Evolutionary conservation across 2,113 vertebrate species (phyloP), one percentile per base, ranked within the genome.

Genomic region (Ctenomys sociabilis): DNA sequence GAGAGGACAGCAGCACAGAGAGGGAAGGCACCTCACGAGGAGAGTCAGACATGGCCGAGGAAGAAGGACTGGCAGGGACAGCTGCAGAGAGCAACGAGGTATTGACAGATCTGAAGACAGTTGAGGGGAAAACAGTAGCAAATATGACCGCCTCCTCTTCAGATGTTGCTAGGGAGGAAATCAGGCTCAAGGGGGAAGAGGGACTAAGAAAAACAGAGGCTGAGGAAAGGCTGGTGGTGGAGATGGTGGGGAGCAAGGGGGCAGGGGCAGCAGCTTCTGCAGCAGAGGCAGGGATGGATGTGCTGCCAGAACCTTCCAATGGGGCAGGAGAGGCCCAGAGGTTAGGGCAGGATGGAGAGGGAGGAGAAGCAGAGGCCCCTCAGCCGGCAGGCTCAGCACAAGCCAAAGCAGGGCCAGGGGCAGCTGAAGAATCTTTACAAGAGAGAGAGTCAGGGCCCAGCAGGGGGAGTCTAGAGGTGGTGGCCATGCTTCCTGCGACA

Each of bases 191-290:
- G 37, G 37, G 16, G 35, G 70, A 54, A 3, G 45, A 83, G 78
- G 32, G 63, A 13, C 45, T 12, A 17, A 80, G 84, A 22, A 59
- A 94, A 93, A 12, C 4, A n/a, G 78, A 83, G 66, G 85, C 80
- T 75, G 61, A 37, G 26, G 88, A 78, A 72, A 70, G 21, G 26
- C 66, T 30, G 26, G 37, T 0, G 0, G 37, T 24, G 78, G 91
- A 66, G n/a, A 40, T 0, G 80, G 30, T 0, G 0, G 40, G 5
- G 43, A n/a, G 54, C 7, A 0, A 9, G 21, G 28, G 22, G 63
- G 54, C 59, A 57, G 73, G 7, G 73, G 12, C 49, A 11, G 40
- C 2, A 19, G 63, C 19, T 40, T 17, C 10, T 0, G 7, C 9
- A 1, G 16, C 72, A 13, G 77, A 66, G 26, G 5, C 40, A 37